Conservation (phyloP, 1,140 invertebrate species). For the Parasteatoda tepidariorum region DNA sequence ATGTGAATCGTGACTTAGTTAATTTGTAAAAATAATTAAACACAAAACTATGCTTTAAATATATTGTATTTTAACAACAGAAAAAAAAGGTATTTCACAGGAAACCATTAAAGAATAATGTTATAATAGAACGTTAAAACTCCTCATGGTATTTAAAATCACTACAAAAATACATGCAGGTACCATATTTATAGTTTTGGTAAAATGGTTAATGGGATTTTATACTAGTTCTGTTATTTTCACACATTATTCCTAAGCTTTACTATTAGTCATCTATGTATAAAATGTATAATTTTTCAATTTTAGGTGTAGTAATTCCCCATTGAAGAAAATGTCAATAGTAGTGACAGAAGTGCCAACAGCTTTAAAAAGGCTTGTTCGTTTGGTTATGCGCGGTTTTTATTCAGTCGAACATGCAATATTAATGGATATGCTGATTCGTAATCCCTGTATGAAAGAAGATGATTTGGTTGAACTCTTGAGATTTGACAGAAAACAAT, state of each 20-base stretch:
- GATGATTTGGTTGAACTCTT: conserved; percentile 94
- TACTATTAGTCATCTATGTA: neutral
- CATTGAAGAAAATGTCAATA: conserved; percentile 16
- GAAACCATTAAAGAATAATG: too few relatives aligned
- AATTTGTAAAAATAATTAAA: too few relatives aligned
- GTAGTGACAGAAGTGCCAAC: conserved; percentile 85
- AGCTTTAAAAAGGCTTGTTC: conserved; percentile 88
- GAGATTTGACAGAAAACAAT: conserved; percentile 95
- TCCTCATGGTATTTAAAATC: too few relatives aligned
- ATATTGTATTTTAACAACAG: too few relatives aligned
- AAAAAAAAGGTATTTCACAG: too few relatives aligned
- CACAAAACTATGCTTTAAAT: too few relatives aligned
- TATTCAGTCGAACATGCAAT: conserved; percentile 93
- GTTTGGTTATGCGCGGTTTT: conserved; percentile 91
- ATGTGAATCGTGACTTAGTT: too few relatives aligned
- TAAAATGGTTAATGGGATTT: neutral
- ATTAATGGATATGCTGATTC: conserved; percentile 93
- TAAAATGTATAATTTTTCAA: neutral
- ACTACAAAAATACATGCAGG: too few relatives aligned
- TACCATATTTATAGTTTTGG: neutral
- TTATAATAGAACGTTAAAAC: too few relatives aligned
- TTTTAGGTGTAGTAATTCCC: neutral
- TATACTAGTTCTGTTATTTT: neutral
- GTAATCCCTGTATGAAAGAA: conserved; percentile 97
- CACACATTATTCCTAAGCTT: neutral